phyloP scores from a whole-genome alignment of 2,888 invertebrate species.

The Crematogaster levior region DNA sequence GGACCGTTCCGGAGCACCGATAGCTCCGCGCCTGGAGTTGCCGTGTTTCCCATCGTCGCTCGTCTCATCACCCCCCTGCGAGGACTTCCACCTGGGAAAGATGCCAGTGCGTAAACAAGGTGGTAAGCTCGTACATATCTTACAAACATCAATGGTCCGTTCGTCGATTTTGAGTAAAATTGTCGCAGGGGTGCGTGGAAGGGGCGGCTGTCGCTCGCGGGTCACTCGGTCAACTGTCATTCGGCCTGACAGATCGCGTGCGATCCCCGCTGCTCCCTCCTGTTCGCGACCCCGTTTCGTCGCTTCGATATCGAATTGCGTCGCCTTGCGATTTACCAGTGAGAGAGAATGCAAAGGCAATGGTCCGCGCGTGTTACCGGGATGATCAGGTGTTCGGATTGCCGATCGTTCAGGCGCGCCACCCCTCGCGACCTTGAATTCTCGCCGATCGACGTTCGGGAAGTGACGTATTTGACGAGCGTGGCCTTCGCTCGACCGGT shows the following conservation, averaged over 20 bases:
- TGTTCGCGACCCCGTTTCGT: not conserved
- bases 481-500: conserved; percentile 34
- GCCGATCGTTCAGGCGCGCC: conserved; percentile 62
- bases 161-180: conserved; percentile 18
- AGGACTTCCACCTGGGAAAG: conserved; percentile 75
- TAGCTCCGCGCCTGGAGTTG: conserved; percentile 29
- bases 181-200: conserved; percentile 38
- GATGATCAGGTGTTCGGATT: conserved; percentile 54
- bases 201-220: conserved; percentile 62
- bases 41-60: conserved; percentile 41
- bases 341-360: no score
- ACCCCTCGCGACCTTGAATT: conserved; percentile 67
- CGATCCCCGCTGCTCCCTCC: not conserved
- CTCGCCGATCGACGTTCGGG: conserved; percentile 5
- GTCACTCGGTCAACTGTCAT: conserved; percentile 77
- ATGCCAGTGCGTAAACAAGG: conserved; percentile 93
- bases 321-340: not conserved
- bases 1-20: conserved; percentile 32
- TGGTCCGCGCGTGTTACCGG: not conserved
- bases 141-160: not conserved
- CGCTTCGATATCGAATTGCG: not conserved
- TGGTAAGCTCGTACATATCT: conserved; percentile 84
- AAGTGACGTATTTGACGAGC: not conserved
- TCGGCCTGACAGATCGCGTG: conserved; percentile 61
- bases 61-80: conserved; percentile 33